Evolutionary conservation across 2,113 vertebrate species (phyloP).

Genomic region (Zingel zingel): DNA sequence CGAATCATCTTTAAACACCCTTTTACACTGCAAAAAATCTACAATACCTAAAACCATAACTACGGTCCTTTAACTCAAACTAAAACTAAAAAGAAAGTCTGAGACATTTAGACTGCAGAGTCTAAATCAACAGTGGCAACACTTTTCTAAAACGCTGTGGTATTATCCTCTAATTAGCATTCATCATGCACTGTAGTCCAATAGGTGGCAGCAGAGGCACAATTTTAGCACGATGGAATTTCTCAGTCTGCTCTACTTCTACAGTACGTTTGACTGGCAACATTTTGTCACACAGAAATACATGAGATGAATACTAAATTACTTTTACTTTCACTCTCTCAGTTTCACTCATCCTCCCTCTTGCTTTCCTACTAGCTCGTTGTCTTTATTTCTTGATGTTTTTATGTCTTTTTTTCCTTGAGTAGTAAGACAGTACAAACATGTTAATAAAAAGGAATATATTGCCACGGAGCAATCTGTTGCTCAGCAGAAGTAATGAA

Average conservation of each 20-base stretch:
- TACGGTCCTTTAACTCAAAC: not conserved
- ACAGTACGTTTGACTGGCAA: too few relatives aligned
- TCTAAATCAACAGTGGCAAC: not conserved
- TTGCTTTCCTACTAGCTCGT: not conserved
- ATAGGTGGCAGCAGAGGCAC: conserved; percentile 58
- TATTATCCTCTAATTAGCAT: not conserved
- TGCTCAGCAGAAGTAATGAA: too few relatives aligned
- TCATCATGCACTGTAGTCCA: not conserved
- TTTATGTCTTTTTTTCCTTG: not conserved
- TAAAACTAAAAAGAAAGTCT: not conserved
- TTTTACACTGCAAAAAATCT: not conserved
- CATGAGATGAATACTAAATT: not conserved
- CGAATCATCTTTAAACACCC: not conserved
- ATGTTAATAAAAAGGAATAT: too few relatives aligned
- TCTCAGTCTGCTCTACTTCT: not conserved
- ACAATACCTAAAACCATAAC: not conserved
- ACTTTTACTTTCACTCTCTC: not conserved
- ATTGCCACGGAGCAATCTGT: too few relatives aligned
- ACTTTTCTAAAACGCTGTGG: not conserved
- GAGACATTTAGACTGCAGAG: not conserved
- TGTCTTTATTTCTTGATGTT: not conserved
- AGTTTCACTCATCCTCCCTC: not conserved
- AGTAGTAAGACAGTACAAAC: not conserved
- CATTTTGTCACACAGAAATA: not conserved
- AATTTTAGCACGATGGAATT: not conserved